These are phyloP conservation scores for Agriotes lineatus DNA, from an alignment of 2,888 invertebrate genomes.

Conservation along the genomic window DNA sequence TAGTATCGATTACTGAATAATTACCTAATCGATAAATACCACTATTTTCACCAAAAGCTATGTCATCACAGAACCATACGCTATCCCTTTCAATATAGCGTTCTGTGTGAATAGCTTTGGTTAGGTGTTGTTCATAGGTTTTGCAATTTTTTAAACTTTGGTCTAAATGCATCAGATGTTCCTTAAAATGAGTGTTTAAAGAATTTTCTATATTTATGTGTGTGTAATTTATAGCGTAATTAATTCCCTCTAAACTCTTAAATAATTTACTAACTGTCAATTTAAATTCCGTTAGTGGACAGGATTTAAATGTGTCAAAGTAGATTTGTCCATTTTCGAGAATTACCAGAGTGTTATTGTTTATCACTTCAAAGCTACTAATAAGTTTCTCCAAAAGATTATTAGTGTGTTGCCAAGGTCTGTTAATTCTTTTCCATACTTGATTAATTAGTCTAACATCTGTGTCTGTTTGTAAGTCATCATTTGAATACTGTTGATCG, in stretches of 20 bases:
- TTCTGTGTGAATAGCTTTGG: not conserved
- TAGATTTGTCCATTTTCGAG: slow-evolving; percentile 38
- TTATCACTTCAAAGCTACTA: slow-evolving; percentile 55
- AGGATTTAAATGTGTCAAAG: not conserved
- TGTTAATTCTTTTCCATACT: slow-evolving; percentile 53
- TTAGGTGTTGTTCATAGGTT: not conserved
- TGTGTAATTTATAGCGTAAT: not conserved
- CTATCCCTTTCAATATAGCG: not conserved
- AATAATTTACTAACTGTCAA: slow-evolving; percentile 40
- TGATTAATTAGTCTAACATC: slow-evolving; percentile 51
- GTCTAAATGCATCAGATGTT: not conserved
- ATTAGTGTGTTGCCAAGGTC: slow-evolving; percentile 56
- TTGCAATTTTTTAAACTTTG: not conserved
- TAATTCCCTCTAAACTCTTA: not conserved
- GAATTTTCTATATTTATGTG: too few relatives aligned
- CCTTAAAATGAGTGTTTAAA: not conserved
- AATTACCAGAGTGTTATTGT: slow-evolving; percentile 55
- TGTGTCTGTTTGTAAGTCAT: slow-evolving; percentile 35
- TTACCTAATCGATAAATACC: slow-evolving; percentile 64
- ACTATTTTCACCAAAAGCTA: slow-evolving; percentile 59
- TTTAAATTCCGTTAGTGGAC: slow-evolving; percentile 2
- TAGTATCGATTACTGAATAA: slow-evolving; percentile 44
- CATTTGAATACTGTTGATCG: slow-evolving; percentile 47
- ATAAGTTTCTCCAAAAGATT: slow-evolving; percentile 59
- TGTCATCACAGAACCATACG: slow-evolving; percentile 64